phyloP scores from a whole-genome alignment of 2,797 vertebrate genomes.

The Cyprinella venusta region DNA sequence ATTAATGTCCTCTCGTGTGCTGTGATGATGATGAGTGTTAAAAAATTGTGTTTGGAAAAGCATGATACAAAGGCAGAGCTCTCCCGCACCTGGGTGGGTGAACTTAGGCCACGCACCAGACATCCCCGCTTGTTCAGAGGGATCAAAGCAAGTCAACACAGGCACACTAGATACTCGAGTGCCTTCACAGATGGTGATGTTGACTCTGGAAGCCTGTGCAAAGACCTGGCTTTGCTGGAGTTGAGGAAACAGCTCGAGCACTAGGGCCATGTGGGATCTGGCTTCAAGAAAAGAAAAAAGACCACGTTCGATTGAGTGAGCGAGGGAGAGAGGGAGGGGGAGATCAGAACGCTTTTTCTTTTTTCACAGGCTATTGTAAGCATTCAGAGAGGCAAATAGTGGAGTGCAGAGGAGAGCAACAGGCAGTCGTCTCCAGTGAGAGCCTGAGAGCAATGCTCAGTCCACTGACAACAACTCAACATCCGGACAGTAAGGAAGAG shows the following conservation, averaged over 20 bases:
- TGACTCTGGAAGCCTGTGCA: slow-evolving; percentile 72
- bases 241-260: slow-evolving; percentile 82
- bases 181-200: slow-evolving; percentile 76
- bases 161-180: slow-evolving; percentile 60
- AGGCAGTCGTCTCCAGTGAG: slow-evolving; percentile 72
- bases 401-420: slow-evolving; percentile 69
- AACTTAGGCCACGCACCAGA: slow-evolving; percentile 46
- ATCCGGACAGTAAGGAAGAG: slow-evolving; percentile 69
- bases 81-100: slow-evolving; percentile 55
- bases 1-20: slow-evolving; percentile 15
- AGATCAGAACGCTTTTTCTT: slow-evolving; percentile 70
- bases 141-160: slow-evolving; percentile 61
- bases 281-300: slow-evolving; percentile 50
- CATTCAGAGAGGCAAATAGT: slow-evolving; percentile 80
- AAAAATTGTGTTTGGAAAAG: slow-evolving; percentile 48
- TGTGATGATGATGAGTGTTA: not conserved
- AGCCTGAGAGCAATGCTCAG: slow-evolving; percentile 77
- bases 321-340: slow-evolving; percentile 59
- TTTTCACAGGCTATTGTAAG: slow-evolving; percentile 81
- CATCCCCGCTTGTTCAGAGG: slow-evolving; percentile 54
- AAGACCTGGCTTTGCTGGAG: slow-evolving; percentile 66
- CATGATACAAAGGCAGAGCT: slow-evolving; percentile 32
- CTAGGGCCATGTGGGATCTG: slow-evolving; percentile 84
- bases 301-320: slow-evolving; percentile 26
- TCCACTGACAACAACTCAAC: slow-evolving; percentile 66